Conservation (phyloP, 2,797 vertebrate species). For the Sitta carolinensis region DNA sequence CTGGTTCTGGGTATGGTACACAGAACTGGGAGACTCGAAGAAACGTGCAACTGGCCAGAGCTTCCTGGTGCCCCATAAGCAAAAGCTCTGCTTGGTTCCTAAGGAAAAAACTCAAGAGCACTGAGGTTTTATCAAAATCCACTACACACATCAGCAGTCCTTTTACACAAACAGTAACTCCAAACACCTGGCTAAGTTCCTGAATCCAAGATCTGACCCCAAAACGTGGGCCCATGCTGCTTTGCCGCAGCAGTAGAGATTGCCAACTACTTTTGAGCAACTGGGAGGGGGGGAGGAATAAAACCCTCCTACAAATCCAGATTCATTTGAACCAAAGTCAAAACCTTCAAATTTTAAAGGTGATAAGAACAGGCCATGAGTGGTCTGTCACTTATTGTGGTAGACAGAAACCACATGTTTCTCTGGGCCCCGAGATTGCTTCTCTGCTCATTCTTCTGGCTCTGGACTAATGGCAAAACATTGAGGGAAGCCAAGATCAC, state of each 20-base stretch:
- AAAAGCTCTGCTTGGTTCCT: neutral
- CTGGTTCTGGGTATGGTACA: neutral
- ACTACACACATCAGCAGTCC: neutral
- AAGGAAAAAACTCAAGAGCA: neutral
- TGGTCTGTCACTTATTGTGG: conserved; percentile 18
- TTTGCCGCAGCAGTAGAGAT: neutral
- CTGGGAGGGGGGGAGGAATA: fast-evolving
- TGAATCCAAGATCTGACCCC: neutral
- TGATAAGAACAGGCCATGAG: conserved; percentile 36
- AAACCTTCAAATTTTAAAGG: conserved; percentile 58
- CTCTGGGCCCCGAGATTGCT: neutral
- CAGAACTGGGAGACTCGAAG: fast-evolving
- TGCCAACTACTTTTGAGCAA: conserved; percentile 16
- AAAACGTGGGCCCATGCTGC: neutral
- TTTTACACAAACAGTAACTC: neutral
- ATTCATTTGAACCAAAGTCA: conserved; percentile 37
- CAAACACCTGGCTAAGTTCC: neutral
- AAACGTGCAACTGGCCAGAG: neutral
- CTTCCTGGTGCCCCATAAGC: neutral
- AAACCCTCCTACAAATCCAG: neutral
- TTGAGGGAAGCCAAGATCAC: neutral
- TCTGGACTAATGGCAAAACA: neutral
- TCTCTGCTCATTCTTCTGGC: neutral
- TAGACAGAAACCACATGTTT: conserved; percentile 59
- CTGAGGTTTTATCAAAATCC: neutral